Evolutionary conservation across 2,797 vertebrate species (phyloP), one percentile per base, ranked within the genome.

Genomic region (Enteromius thamalakanensis): DNA sequence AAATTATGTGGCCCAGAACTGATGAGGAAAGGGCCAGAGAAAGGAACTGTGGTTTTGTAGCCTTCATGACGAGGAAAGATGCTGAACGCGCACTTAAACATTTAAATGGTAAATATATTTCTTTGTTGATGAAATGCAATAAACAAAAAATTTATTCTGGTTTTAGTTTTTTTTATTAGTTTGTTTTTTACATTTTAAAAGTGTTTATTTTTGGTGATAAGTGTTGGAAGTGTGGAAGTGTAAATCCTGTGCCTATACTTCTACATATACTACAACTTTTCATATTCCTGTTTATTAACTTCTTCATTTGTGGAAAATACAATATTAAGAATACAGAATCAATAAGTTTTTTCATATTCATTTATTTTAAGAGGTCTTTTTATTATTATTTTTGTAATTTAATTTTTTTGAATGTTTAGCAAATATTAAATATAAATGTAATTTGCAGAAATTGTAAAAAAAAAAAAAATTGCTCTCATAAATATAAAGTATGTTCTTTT

Each of bases 1-100:
- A 99, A 94, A 99, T 99, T 91, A 99, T 99, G 98, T 99, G 98
- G 98, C 98, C 98, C 6, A 95, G 98, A 93, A 99, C 98, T 5
- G 98, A 99, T 87, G 98, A 99, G 92, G 98, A 99, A 92, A 95
- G 98, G 92, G 98, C 98, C 81, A 95, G 98, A 90, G 98, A 99
- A 90, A 96, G 98, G 89, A 99, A 99, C 91, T 99, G 98, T 93
- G 98, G 98, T 85, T 99, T 99, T 93, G 98, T 99, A 91, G 98
- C 98, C 60, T 99, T 99, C 92, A 99, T 99, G 98, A 98, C 97
- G 88, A 96, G 98, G 92, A 96, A 95, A 94, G 98, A 99, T 95
- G 98, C 98, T 82, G 98, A 99, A 94, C 95, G 98, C 91, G 98
- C 98, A 1, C 92, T 99, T 84, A 99, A 99, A 91, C 97, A 99